Evolutionary conservation across 2,888 invertebrate species (phyloP), one percentile per base, ranked within the genome.

Genomic region (Drosophila putrida): DNA sequence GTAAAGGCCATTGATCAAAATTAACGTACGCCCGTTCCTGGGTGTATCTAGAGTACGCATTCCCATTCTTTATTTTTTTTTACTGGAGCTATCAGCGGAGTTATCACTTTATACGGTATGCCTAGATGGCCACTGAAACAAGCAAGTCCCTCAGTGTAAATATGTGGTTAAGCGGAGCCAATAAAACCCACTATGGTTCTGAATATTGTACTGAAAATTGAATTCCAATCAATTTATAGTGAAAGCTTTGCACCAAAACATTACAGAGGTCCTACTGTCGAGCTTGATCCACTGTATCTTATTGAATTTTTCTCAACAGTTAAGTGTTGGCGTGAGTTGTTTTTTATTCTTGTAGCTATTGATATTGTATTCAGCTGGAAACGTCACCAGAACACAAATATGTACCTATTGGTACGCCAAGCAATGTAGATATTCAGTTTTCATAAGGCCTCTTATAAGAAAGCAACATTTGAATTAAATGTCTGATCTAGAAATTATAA

Each of bases 141-240:
- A 39, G 15, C 53, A 28, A 96, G 31, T 15, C 44, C 15, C 53
- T 58, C 43, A 70, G 60, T 66, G 66, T 44, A 61, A 62, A 77
- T 71, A 68, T 77, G 73, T 75, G 71, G 66, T 73, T 78, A 33
- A 46, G 39, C 63, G 58, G n/a, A 62, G 72, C 67, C 73, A 62
- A 67, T 71, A 55, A 49, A 78, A 78, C 80, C 64, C 20, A 20
- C 20, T 20, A 20, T 20, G 20, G 20, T 20, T 3, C 20, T 96
- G 20, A 20, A 20, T 3, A 91, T 3, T 20, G 20, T 20, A 3
- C 20, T 20, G 20, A 20, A 20, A 20, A 2, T 20, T 20, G 2
- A 2, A 20, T 20, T 20, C 20, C 1, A 20, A 20, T 20, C 20
- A 20, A 20, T 20, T 3, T 20, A 3, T 20, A 20, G 20, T 20